Evolutionary conservation across 2,113 vertebrate genomes (phyloP), one percentile per base, ranked within the genome.

Genomic region (Sebastes fasciatus): DNA sequence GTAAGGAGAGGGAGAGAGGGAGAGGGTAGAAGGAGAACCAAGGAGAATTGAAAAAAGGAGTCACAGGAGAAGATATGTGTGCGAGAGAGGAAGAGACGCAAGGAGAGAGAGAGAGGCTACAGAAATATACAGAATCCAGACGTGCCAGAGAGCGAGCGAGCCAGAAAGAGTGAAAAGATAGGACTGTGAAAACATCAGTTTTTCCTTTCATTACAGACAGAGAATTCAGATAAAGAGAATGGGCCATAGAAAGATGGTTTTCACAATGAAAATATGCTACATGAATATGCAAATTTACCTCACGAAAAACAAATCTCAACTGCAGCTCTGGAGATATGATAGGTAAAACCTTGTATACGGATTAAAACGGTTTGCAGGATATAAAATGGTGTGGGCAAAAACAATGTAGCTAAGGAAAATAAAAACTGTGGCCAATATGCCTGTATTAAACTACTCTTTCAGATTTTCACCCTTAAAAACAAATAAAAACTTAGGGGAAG

Each of bases 41-140:
- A 93, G 92, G 92, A 92, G 94, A 92, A 93, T 88, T 92, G 92
- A 88, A 94, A 93, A 94, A 92, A 91, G 87, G 88, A 95, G 93
- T 91, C 91, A 92, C 87, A 87, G 86, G 90, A 94, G 89, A 91
- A 93, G 91, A 93, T 91, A 75, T 90, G 93, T 90, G 90, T 90
- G 88, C 43, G 19, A 81, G 75, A 88, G 67, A 83, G 85, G 60
- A 76, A 77, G 54, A 81, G 76, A 64, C 60, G 34, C 34, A 34
- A 34, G 34, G 60, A 79, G 49, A 42, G 40, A 54, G 74, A 83
- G 84, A 79, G 82, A 64, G 79, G 48, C 79, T 75, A 88, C 80
- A 86, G 79, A 90, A 89, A 92, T 87, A 91, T 89, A 92, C 79
- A 89, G 79, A 83, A 93, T 89, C 72, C 86, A 72, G 85, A 88